Evolutionary conservation across 2,113 vertebrate species (phyloP).

Genomic region (Gymnocephalus cernua): DNA sequence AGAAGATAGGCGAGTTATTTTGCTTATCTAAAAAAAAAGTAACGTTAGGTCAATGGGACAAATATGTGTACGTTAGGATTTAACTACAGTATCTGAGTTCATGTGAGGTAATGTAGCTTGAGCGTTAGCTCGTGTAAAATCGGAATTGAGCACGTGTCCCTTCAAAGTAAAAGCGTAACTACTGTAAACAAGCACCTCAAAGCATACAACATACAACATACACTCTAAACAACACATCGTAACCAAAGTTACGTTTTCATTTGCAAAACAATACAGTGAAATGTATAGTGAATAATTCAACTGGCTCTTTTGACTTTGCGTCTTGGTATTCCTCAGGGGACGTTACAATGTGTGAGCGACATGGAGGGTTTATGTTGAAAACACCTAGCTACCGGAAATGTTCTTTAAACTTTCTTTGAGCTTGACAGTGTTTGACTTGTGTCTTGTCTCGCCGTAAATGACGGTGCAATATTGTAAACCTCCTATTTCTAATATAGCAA

Average conservation of each 20-base stretch:
- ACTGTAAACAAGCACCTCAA: background rate
- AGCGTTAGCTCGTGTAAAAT: background rate
- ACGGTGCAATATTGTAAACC: conserved; percentile 73
- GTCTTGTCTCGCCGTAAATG: conserved; percentile 62
- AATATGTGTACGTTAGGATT: background rate
- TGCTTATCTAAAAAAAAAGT: background rate
- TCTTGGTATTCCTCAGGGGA: background rate
- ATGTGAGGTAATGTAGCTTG: background rate
- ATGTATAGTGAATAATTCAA: background rate
- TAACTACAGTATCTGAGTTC: conserved; percentile 28
- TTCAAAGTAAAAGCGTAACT: conserved; percentile 46
- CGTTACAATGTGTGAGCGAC: no score
- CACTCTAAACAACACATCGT: background rate
- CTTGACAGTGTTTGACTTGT: conserved; percentile 34
- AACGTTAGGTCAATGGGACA: background rate
- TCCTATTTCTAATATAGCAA: background rate
- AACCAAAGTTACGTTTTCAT: background rate
- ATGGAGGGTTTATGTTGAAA: conserved; percentile 10
- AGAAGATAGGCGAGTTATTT: fast-evolving
- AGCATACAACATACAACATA: background rate
- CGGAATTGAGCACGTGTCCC: background rate
- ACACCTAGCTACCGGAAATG: conserved; percentile 13
- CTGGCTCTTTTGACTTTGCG: background rate
- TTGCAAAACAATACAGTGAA: background rate
- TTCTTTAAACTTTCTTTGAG: background rate